Conservation (phyloP, 2,888 invertebrate species). For the Pandemis cinnamomeana region DNA sequence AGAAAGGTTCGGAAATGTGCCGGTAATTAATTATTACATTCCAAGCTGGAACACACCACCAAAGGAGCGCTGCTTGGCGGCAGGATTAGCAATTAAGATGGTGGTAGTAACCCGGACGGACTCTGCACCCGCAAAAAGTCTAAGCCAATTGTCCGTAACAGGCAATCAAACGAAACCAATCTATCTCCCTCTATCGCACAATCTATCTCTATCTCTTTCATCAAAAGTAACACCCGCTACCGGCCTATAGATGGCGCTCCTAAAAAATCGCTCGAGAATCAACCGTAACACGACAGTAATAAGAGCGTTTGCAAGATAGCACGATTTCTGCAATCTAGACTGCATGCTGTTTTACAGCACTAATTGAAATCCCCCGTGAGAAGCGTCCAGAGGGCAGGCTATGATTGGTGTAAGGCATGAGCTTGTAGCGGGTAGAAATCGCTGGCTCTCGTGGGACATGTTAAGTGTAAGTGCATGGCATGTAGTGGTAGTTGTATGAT, state of each 20-base stretch:
- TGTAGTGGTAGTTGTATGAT: too few relatives aligned
- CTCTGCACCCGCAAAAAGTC: too few relatives aligned
- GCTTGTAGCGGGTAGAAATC: not conserved
- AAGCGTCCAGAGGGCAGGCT: conserved; percentile 27
- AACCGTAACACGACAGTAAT: not conserved
- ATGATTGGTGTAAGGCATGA: not conserved
- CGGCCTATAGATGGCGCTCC: not conserved
- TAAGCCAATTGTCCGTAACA: too few relatives aligned
- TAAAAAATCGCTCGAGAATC: not conserved
- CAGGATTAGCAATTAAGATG: too few relatives aligned
- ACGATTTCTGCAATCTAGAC: conserved; percentile 18
- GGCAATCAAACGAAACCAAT: too few relatives aligned
- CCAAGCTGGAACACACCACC: too few relatives aligned
- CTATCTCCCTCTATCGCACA: too few relatives aligned
- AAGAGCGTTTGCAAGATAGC: not conserved
- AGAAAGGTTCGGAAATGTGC: too few relatives aligned
- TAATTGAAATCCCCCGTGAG: conserved; percentile 40
- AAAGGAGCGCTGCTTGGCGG: too few relatives aligned
- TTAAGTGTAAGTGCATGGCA: not conserved
- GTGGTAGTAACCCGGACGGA: too few relatives aligned
- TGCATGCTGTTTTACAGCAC: conserved; percentile 34
- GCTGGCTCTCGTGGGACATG: conserved; percentile 4
- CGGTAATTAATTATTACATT: too few relatives aligned
- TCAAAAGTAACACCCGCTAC: not conserved
- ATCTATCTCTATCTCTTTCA: not conserved